Evolutionary conservation across 2,113 vertebrate species (phyloP), one percentile per base, ranked within the genome.

Genomic region (Dipodomys merriami): DNA sequence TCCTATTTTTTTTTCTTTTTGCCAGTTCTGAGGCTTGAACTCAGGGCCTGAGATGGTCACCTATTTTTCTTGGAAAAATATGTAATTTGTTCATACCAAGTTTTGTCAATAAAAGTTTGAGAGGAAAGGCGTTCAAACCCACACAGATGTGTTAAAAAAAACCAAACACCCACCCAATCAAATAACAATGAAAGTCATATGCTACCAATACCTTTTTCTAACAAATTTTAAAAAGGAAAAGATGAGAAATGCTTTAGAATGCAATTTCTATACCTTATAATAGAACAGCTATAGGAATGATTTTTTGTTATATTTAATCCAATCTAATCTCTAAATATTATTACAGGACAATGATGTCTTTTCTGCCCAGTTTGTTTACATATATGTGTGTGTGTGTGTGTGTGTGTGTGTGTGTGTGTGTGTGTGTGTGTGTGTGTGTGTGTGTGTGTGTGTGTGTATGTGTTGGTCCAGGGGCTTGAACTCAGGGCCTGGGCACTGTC

Each of bases 251-350:
- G 49, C 19, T 82, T 81, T 72, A 73, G 11, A 72, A 30, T 93
- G 82, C 69, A 83, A 83, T 22, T 76, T 53, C 35, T 6, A 44
- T 10, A 85, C 87, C 57, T 94, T 90, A 49, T 90, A 64, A 53
- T 12, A 85, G 88, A 84, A 64, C 3, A 88, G 53, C 80, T 19
- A 80, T 19, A 16, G 22, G 73, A 94, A 86, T 79, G 68, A 81
- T 87, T 44, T 88, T 46, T 53, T 83, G 64, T 85, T 77, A 35
- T 94, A 90, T 85, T 27, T 35, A 95, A 93, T 44, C 46, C 5
- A 95, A 94, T 44, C 46, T 6, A 83, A 85, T 74, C 73, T 91
- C 33, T 94, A 90, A 91, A 81, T 77, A 72, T 49, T 22, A 84
- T 79, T 95, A 80, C 46, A 74, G 30, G 77, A 72, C 62, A 72